phyloP scores from a whole-genome alignment of 2,113 vertebrate genomes.

The Microtus ochrogaster region DNA sequence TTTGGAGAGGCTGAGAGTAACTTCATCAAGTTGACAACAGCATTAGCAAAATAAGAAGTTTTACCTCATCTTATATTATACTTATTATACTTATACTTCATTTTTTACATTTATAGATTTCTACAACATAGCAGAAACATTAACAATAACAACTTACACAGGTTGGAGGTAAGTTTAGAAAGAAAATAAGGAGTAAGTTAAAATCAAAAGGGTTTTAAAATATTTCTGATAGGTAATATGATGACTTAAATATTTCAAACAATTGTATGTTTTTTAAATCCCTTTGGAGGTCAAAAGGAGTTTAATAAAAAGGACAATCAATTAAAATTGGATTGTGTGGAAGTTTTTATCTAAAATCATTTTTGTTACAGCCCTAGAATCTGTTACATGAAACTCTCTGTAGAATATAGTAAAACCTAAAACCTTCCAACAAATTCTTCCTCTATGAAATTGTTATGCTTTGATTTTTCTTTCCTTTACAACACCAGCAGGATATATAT shows the following conservation, averaged over 20 bases:
- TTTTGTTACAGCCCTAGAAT: not conserved
- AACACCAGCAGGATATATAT: not conserved
- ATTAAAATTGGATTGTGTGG: not conserved
- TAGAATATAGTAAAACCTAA: not conserved
- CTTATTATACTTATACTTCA: not conserved
- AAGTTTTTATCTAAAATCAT: not conserved
- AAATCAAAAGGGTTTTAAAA: not conserved
- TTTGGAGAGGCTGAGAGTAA: not conserved
- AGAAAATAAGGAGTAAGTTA: no score
- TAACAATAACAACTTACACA: not conserved
- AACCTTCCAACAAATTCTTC: not conserved
- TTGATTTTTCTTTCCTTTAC: not conserved
- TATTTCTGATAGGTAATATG: not conserved
- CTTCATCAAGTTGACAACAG: not conserved
- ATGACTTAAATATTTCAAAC: not conserved
- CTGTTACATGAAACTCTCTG: not conserved
- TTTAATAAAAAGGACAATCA: not conserved
- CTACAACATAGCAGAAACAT: not conserved
- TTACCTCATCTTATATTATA: not conserved
- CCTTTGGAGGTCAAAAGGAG: not conserved
- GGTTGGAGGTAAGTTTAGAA: not conserved
- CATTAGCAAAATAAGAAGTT: not conserved
- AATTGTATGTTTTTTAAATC: not conserved
- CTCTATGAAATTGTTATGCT: not conserved
- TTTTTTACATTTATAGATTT: not conserved